Evolutionary conservation across 1,140 invertebrate genomes (phyloP).

Genomic region (Pararge aegeria): DNA sequence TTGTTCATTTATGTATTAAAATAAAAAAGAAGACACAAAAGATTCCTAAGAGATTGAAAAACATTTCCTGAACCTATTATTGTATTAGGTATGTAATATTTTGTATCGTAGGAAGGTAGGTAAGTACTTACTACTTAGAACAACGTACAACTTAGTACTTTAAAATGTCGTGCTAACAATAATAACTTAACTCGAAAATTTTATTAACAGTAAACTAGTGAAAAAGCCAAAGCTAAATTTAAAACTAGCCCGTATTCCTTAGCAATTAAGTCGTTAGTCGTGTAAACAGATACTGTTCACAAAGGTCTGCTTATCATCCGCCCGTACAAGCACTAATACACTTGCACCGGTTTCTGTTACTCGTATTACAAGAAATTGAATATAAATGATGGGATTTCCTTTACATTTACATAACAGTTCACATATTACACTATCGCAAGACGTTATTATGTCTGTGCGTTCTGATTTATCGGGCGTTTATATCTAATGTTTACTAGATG

Average conservation of each 20-base stretch:
- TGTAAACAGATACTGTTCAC: background rate
- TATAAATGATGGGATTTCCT: constrained; percentile 22
- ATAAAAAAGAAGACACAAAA: too few species aligned
- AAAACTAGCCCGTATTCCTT: background rate
- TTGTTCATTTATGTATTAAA: too few species aligned
- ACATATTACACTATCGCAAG: constrained; percentile 13
- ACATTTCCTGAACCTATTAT: too few species aligned
- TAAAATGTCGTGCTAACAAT: too few species aligned
- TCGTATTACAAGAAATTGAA: constrained; percentile 17
- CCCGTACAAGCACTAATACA: background rate
- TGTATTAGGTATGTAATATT: too few species aligned
- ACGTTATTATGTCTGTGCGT: constrained; percentile 1
- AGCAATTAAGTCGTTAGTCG: background rate
- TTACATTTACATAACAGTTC: constrained; percentile 17
- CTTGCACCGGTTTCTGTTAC: constrained; percentile 7
- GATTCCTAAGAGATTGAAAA: too few species aligned
- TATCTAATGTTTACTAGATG: background rate
- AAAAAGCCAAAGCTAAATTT: background rate
- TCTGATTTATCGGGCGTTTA: background rate
- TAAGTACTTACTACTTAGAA: too few species aligned
- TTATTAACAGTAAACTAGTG: too few species aligned
- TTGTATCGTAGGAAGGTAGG: too few species aligned
- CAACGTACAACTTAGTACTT: too few species aligned
- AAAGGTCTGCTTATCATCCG: background rate
- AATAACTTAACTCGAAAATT: too few species aligned